Conservation (phyloP, 1,140 invertebrate species). For the Mizuhopecten yessoensis region DNA sequence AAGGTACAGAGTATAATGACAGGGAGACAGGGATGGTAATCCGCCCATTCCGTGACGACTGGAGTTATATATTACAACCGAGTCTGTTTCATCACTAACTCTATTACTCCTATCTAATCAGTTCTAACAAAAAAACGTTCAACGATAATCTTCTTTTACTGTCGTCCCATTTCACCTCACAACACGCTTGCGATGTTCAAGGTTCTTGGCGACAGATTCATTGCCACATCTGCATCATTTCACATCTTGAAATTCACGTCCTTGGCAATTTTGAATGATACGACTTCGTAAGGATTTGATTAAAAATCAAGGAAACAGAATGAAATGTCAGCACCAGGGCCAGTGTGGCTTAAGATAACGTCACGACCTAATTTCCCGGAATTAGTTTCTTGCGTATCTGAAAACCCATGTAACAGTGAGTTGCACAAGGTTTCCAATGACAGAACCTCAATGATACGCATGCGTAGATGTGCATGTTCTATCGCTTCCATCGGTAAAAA, state of each 20-base stretch:
- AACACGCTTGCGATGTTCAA: neutral
- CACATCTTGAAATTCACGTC: constrained; percentile 13
- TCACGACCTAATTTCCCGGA: neutral
- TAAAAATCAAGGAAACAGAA: neutral
- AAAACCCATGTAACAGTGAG: neutral
- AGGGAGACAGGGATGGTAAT: neutral
- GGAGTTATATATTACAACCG: neutral
- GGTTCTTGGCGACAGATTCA: neutral
- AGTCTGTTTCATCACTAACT: neutral
- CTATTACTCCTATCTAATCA: constrained; percentile 5
- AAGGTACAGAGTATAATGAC: neutral
- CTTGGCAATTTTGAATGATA: constrained; percentile 27
- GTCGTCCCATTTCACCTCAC: neutral
- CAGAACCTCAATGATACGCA: neutral
- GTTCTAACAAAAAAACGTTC: neutral
- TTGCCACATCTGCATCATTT: neutral
- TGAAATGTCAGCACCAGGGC: neutral
- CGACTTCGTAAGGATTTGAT: neutral
- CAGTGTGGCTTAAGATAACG: neutral
- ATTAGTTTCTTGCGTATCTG: neutral
- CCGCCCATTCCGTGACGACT: neutral
- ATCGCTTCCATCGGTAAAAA: neutral
- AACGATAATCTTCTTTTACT: neutral
- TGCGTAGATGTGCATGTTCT: neutral
- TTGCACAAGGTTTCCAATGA: neutral